A percentile compares a stretch with the other conserved stretches of the same genome.
These are phyloP conservation scores for Acleris emargana DNA, from an alignment of 2,888 invertebrate genomes.

Conservation along the genomic window DNA sequence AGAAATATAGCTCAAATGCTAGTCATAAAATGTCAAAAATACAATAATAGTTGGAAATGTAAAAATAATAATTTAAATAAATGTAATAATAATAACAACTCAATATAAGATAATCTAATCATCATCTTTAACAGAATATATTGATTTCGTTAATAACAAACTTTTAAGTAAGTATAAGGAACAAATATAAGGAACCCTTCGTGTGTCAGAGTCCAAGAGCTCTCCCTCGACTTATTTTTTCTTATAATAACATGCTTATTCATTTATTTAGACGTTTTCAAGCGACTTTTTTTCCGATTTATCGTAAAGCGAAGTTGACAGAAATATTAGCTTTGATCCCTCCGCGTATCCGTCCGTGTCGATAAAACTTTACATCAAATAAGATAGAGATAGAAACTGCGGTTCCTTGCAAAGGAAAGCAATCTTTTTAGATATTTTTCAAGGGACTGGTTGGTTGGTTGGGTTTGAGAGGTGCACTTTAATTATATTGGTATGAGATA, in stretches of 20 bases:
- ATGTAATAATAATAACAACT: too few relatives aligned
- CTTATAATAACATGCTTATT: neutral
- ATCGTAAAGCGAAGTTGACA: neutral
- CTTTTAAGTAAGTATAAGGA: too few relatives aligned
- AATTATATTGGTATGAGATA: conserved; percentile 8
- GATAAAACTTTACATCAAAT: conserved; percentile 34
- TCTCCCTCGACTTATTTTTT: neutral
- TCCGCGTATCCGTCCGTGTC: conserved; percentile 3
- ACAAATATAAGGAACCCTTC: too few relatives aligned
- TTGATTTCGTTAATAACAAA: too few relatives aligned
- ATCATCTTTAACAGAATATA: too few relatives aligned
- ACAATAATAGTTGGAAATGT: too few relatives aligned
- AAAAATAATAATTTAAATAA: too few relatives aligned
- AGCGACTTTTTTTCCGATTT: neutral
- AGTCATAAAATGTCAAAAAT: too few relatives aligned
- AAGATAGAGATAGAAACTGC: conserved; percentile 9
- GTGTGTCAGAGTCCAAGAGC: too few relatives aligned
- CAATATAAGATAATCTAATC: too few relatives aligned
- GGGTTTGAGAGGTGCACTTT: conserved; percentile 12
- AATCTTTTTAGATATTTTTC: conserved; percentile 29
- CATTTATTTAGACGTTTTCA: neutral
- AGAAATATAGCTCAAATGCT: too few relatives aligned
- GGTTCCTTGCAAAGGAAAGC: conserved; percentile 15
- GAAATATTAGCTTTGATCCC: conserved; percentile 9
- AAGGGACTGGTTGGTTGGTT: neutral